Conservation (phyloP, 2,797 vertebrate genomes). For the Vipera ursinii region DNA sequence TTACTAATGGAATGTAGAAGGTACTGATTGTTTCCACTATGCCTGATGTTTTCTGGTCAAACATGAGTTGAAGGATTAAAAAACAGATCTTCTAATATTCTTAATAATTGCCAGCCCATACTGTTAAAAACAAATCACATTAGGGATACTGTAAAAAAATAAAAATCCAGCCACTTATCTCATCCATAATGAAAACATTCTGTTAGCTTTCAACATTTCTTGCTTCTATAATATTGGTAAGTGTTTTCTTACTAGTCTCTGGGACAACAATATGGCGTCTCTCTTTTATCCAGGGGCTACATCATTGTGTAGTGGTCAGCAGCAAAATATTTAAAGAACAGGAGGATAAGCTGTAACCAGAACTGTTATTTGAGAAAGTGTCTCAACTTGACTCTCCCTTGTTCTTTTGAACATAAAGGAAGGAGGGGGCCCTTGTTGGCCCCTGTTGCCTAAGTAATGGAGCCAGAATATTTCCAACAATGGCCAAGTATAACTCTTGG, state of each 20-base stretch:
- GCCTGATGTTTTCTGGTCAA: not conserved
- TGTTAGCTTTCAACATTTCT: not conserved
- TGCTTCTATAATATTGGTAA: not conserved
- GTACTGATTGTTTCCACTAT: not conserved
- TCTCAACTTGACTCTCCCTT: not conserved
- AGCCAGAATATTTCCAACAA: not conserved
- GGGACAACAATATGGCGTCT: not conserved
- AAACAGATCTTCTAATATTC: not conserved
- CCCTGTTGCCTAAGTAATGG: not conserved
- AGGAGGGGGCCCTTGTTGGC: not conserved
- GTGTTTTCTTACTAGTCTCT: not conserved
- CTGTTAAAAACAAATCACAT: not conserved
- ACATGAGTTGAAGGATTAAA: not conserved
- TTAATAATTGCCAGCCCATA: not conserved
- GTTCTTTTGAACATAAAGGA: not conserved
- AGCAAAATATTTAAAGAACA: not conserved
- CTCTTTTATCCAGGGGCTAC: not conserved
- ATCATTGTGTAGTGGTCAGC: not conserved
- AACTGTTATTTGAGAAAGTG: not conserved
- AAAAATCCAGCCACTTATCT: not conserved
- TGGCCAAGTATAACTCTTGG: too few species aligned
- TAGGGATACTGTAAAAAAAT: not conserved
- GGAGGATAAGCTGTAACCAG: not conserved
- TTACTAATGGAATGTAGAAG: not conserved
- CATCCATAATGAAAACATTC: not conserved